Evolutionary conservation across 2,888 invertebrate genomes (phyloP), one percentile per base, ranked within the genome.

Genomic region (Lottia gigantea): DNA sequence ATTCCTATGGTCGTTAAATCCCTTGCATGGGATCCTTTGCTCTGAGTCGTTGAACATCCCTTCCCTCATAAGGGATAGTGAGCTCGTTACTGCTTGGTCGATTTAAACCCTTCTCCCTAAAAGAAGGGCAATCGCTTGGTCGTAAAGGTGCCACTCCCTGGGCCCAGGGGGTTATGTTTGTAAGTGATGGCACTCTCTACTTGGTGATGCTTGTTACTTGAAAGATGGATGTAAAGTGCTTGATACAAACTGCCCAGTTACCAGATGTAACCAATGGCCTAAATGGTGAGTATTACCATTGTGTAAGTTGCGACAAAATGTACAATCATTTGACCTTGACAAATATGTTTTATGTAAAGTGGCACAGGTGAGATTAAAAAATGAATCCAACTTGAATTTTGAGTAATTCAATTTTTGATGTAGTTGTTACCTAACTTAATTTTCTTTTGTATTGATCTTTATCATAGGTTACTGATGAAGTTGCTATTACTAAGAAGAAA

Each of bases 91-190:
- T 55, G 55, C 55, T 23, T 12, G 19, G 55, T 55, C 40, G 40
- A 40, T 40, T 40, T 8, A 40, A 40, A 40, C 40, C 11, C 40
- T 40, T 40, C 40, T 40, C 40, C 40, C 40, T 11, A 40, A 40
- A 40, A 40, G 40, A 40, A 40, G 40, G 40, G 40, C 40, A 40
- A 40, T 40, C 40, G 40, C 40, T 40, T 40, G 40, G 40, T 40
- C 40, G 40, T 40, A 40, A 40, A 40, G 7, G 40, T 40, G 40
- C 40, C 40, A 55, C 55, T 23, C 55, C 55, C 55, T 23, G 19
- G 55, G 55, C 55, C 55, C 55, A 19, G 23, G 55, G 55, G 55
- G 55, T 19, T 23, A 55, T 55, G 55, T 55, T 55, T 55, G 55
- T 55, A 55, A 23, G 55, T 55, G 55, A 55, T 55, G 55, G 55